Evolutionary conservation across 2,113 vertebrate species (phyloP).

Genomic region (Sebastes fasciatus): DNA sequence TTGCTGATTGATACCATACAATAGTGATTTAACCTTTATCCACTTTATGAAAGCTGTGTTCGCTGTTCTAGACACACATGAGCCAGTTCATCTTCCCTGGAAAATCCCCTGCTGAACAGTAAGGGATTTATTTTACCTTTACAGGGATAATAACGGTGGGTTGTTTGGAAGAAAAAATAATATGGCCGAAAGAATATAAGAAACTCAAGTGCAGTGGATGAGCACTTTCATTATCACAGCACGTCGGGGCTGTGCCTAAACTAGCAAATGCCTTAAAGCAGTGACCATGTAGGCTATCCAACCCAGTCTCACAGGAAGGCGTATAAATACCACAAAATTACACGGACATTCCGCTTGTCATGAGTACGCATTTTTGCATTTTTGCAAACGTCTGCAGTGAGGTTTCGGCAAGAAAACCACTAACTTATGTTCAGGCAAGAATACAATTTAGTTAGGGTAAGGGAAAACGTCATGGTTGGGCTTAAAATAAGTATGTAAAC

Average conservation of each 20-base stretch:
- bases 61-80: constrained; percentile 15
- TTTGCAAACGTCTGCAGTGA: no score
- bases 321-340: no score
- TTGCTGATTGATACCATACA: constrained; percentile 36
- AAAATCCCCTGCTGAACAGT: constrained; percentile 34
- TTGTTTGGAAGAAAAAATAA: constrained; percentile 31
- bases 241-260: background rate
- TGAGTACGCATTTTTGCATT: no score
- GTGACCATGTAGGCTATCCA: background rate
- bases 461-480: no score
- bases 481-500: no score
- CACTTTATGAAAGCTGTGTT: constrained; percentile 40
- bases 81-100: constrained; percentile 20
- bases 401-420: no score
- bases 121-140: constrained; percentile 36
- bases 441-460: no score
- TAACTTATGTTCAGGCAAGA: no score
- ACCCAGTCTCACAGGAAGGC: no score
- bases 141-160: background rate
- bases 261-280: background rate
- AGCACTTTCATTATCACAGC: background rate
- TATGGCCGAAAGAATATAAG: background rate
- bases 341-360: no score
- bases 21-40: constrained; percentile 56
- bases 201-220: background rate